Conservation (phyloP, 1,140 invertebrate species). For the Drosophila seguyi region DNA sequence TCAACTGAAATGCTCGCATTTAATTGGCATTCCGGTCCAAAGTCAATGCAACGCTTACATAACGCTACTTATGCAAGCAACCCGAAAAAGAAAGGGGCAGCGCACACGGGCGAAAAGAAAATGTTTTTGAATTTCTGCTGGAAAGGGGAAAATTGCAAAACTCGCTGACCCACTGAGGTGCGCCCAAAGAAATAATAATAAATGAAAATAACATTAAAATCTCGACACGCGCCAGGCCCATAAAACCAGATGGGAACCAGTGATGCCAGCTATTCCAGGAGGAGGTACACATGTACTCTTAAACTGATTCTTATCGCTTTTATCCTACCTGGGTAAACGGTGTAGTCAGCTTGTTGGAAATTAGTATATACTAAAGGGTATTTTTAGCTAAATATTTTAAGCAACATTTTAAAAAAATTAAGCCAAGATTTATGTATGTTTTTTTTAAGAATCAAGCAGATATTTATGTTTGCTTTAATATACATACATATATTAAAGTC, state of each 20-base stretch:
- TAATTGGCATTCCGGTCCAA: slow-evolving; percentile 62
- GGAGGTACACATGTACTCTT: not conserved
- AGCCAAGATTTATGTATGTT: no score
- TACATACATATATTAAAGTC: no score
- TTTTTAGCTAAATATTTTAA: not conserved
- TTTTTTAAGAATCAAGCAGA: no score
- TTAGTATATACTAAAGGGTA: not conserved
- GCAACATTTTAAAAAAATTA: not conserved
- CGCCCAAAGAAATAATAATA: not conserved
- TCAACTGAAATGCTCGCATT: slow-evolving; percentile 49
- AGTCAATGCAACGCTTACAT: slow-evolving; percentile 78
- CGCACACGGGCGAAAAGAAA: slow-evolving; percentile 23
- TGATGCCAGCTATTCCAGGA: not conserved
- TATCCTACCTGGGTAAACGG: not conserved
- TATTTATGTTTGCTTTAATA: no score
- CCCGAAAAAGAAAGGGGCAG: slow-evolving; percentile 14
- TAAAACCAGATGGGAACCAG: not conserved
- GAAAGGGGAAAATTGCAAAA: slow-evolving; percentile 43
- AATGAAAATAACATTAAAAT: slow-evolving; percentile 9
- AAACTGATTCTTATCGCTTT: no score
- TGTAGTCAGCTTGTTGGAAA: not conserved
- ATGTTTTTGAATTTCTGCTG: slow-evolving; percentile 31
- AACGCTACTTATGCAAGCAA: slow-evolving; percentile 66
- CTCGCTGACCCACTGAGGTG: slow-evolving; percentile 32
- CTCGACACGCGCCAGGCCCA: slow-evolving; percentile 37